Conservation (phyloP, 2,888 invertebrate species). For the Cantharis lateralis region DNA sequence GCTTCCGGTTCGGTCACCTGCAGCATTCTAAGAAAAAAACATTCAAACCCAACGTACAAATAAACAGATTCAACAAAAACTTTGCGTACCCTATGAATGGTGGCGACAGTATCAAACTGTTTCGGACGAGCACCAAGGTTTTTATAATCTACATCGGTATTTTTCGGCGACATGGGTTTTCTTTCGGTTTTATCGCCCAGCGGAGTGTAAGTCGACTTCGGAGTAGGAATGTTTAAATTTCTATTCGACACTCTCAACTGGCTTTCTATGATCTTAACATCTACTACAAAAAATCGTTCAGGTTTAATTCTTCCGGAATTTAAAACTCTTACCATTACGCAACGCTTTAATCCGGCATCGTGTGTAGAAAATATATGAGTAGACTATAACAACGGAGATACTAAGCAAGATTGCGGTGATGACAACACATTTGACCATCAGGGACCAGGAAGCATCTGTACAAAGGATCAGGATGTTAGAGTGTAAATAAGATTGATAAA, state of each 20-base stretch:
- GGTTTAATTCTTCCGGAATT: neutral
- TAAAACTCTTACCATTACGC: slow-evolving; percentile 53
- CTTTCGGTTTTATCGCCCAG: too few relatives aligned
- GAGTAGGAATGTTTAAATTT: slow-evolving; percentile 86
- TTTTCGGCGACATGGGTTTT: too few relatives aligned
- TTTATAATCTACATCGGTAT: too few relatives aligned
- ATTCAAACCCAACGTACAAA: too few relatives aligned
- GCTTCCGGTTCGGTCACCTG: too few relatives aligned
- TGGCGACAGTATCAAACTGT: too few relatives aligned
- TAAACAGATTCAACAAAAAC: too few relatives aligned
- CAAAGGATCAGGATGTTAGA: slow-evolving; percentile 38
- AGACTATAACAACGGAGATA: slow-evolving; percentile 80
- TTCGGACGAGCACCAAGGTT: too few relatives aligned
- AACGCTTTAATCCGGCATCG: slow-evolving; percentile 63
- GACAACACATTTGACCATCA: slow-evolving; percentile 81
- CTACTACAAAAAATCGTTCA: slow-evolving; percentile 42
- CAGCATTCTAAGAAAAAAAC: too few relatives aligned
- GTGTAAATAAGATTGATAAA: neutral
- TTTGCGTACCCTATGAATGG: too few relatives aligned
- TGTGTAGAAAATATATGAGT: slow-evolving; percentile 80
- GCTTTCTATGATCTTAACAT: slow-evolving; percentile 61
- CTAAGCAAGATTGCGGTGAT: slow-evolving; percentile 84
- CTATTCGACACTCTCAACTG: slow-evolving; percentile 80
- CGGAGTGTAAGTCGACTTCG: too few relatives aligned
- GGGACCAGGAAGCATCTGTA: slow-evolving; percentile 72